These are phyloP conservation scores for Ahaetulla prasina DNA, from an alignment of 2,113 vertebrate species.

Conservation along the genomic window DNA sequence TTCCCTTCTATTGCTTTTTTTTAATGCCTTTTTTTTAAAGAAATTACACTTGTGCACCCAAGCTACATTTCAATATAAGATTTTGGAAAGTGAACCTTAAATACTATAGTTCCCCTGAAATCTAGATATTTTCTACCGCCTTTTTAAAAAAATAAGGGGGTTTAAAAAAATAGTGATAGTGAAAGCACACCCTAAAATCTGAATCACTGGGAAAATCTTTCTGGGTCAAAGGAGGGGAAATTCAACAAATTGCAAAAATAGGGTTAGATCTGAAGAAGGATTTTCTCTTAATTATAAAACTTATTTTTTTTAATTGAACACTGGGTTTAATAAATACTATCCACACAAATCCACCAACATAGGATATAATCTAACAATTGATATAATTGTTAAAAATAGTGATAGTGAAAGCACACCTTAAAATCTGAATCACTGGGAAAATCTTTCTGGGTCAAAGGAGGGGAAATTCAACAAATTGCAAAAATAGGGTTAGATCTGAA, in stretches of 20 bases:
- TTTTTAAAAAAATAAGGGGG: background rate
- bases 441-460: background rate
- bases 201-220: background rate
- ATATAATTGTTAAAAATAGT: too few species aligned
- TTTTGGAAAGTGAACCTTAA: conserved; percentile 37
- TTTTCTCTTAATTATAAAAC: background rate
- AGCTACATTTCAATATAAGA: conserved; percentile 20
- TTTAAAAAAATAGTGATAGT: background rate
- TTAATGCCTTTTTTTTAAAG: conserved; percentile 27
- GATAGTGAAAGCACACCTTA: background rate
- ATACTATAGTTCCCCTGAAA: background rate
- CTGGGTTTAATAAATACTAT: background rate
- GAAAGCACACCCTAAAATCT: background rate
- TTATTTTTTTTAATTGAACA: background rate
- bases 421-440: background rate
- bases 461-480: background rate
- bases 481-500: background rate
- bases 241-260: background rate
- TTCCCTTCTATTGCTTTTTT: conserved; percentile 44
- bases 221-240: background rate
- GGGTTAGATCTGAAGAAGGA: background rate
- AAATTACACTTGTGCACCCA: background rate
- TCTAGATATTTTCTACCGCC: conserved; percentile 37
- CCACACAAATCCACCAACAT: background rate
- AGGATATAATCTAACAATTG: background rate